phyloP scores from a whole-genome alignment of 2,888 invertebrate species.

The Melanostoma mellinum region DNA sequence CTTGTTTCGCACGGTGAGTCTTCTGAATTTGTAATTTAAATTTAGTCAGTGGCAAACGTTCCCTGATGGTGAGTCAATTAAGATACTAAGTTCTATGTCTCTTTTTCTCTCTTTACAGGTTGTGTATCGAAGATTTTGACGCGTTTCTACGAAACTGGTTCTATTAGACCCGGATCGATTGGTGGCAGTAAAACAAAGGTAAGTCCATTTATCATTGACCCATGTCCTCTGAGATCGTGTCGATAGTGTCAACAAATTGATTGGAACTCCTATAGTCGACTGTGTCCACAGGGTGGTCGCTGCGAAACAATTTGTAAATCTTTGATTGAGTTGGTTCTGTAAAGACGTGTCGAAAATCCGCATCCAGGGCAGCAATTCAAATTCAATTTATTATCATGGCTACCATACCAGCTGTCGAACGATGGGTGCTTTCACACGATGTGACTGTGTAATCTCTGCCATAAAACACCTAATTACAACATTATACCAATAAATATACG shows the following conservation, averaged over 20 bases:
- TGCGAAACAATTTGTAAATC: slow-evolving; percentile 35
- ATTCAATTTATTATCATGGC: slow-evolving; percentile 59
- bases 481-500: slow-evolving; percentile 71
- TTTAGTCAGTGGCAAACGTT: slow-evolving; percentile 5
- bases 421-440: slow-evolving; percentile 70
- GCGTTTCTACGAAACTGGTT: slow-evolving; percentile 97
- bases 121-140: slow-evolving; percentile 98
- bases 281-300: neutral
- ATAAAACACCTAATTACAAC: slow-evolving; percentile 73
- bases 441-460: slow-evolving; percentile 73
- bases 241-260: slow-evolving; percentile 58
- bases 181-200: slow-evolving; percentile 98
- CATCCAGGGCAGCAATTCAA: slow-evolving; percentile 12
- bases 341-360: neutral
- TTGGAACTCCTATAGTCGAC: slow-evolving; percentile 8
- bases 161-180: slow-evolving; percentile 96
- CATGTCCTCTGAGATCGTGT: slow-evolving; percentile 10
- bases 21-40: slow-evolving; percentile 51
- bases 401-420: slow-evolving; percentile 49
- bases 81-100: slow-evolving; percentile 46
- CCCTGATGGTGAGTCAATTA: slow-evolving; percentile 39
- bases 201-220: slow-evolving; percentile 75
- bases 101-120: slow-evolving; percentile 80
- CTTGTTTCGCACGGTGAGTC: slow-evolving; percentile 92
- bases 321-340: slow-evolving; percentile 28